Conservation (phyloP, 2,888 invertebrate species). For the Tenodera sinensis region DNA sequence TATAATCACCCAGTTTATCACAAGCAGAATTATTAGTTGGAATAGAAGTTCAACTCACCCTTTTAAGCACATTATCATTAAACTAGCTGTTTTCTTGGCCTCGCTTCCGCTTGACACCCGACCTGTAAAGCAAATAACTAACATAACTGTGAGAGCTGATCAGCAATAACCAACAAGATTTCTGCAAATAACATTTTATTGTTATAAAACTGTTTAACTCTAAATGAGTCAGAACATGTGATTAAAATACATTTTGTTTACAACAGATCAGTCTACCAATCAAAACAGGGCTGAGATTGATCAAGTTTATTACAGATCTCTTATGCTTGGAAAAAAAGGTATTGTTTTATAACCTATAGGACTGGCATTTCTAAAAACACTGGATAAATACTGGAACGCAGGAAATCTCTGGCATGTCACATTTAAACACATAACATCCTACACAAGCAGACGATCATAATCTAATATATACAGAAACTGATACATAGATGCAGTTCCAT, state of each 20-base stretch:
- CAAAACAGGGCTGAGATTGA: background rate
- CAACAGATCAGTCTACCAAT: background rate
- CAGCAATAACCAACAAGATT: background rate
- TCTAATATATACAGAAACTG: background rate
- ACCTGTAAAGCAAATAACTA: conserved; percentile 17
- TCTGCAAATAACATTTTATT: conserved; percentile 5
- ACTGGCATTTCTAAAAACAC: background rate
- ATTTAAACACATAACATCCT: background rate
- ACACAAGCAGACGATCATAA: background rate
- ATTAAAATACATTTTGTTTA: background rate
- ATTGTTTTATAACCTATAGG: background rate
- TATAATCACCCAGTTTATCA: background rate
- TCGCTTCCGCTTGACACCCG: background rate
- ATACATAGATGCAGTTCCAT: background rate
- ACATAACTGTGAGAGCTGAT: conserved; percentile 4
- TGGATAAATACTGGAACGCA: background rate
- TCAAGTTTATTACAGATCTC: background rate
- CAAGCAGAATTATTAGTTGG: background rate
- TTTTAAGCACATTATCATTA: background rate
- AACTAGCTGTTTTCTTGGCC: background rate
- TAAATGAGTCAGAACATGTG: background rate
- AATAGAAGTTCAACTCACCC: background rate
- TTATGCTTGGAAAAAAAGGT: background rate
- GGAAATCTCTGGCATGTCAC: background rate
- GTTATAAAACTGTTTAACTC: background rate